phyloP scores from a whole-genome alignment of 2,888 invertebrate species.

The Pachliopta kotzebuea region DNA sequence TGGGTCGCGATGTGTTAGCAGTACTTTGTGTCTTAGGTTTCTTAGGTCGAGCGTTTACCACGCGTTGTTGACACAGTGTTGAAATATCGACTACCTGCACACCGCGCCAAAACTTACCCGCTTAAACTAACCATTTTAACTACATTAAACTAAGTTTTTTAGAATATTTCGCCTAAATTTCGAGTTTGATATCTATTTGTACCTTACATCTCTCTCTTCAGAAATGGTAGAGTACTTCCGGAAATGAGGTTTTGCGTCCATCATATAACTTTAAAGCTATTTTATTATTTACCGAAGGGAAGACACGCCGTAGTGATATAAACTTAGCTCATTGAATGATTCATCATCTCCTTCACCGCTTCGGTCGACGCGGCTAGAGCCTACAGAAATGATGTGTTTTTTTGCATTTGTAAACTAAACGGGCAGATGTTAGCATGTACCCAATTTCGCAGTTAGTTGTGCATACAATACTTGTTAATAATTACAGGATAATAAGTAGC shows the following conservation, averaged over 20 bases:
- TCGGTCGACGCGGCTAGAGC: not conserved
- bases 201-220: not conserved
- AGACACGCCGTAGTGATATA: constrained; percentile 2
- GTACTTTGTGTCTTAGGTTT: not conserved
- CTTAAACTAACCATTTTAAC: constrained; percentile 1
- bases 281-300: not conserved
- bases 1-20: not conserved
- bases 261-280: constrained; percentile 8
- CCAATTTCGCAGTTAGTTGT: not conserved
- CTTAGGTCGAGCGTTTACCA: not conserved
- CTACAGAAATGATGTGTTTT: not conserved
- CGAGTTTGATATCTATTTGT: not conserved
- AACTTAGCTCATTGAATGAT: not conserved
- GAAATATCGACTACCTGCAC: not conserved
- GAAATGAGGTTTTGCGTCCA: constrained; percentile 9
- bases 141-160: constrained; percentile 1
- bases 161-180: not conserved
- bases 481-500: not conserved
- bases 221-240: constrained; percentile 1
- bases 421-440: no score
- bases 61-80: not conserved
- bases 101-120: constrained; percentile 1
- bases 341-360: not conserved
- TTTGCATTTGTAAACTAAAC: not conserved
- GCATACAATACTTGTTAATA: not conserved